A percentile compares a stretch with the other conserved stretches of the same genome.
Evolutionary conservation across 2,113 vertebrate species (phyloP).

Genomic region (Myrmecobius fasciatus): DNA sequence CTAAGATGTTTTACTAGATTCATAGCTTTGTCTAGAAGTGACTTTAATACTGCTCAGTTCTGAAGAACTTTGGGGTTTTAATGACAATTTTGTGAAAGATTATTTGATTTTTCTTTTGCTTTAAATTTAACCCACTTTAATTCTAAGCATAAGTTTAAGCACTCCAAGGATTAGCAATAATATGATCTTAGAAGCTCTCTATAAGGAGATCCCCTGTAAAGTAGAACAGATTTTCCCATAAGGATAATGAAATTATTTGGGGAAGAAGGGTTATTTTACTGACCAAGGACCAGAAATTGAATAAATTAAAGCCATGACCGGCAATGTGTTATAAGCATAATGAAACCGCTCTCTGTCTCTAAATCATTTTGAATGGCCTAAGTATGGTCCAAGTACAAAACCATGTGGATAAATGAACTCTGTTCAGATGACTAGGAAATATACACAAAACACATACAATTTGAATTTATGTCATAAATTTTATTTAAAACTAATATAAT

Average conservation of each 20-base stretch:
- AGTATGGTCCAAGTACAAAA: slow-evolving; percentile 31
- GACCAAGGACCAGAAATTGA: slow-evolving; percentile 17
- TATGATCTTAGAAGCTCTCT: neutral
- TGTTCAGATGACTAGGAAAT: neutral
- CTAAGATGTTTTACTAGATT: neutral
- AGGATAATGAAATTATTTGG: neutral
- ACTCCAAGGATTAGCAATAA: neutral
- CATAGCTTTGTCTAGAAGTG: neutral
- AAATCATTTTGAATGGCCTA: slow-evolving; percentile 17
- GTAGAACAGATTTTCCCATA: neutral
- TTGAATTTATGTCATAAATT: neutral
- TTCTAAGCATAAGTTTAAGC: neutral
- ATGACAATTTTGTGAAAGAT: neutral
- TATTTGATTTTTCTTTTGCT: neutral
- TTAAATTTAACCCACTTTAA: neutral
- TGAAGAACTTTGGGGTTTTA: neutral
- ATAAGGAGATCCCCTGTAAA: neutral
- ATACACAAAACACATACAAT: neutral
- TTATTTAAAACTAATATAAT: slow-evolving; percentile 24
- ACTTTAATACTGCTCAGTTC: neutral
- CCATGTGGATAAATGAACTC: slow-evolving; percentile 5
- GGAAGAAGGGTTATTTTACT: neutral
- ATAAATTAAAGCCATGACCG: slow-evolving; percentile 30
- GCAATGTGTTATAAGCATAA: slow-evolving; percentile 2
- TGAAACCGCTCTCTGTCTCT: slow-evolving; percentile 19